Evolutionary conservation across 2,797 vertebrate genomes (phyloP).

Genomic region (Enteromius fasciolatus): DNA sequence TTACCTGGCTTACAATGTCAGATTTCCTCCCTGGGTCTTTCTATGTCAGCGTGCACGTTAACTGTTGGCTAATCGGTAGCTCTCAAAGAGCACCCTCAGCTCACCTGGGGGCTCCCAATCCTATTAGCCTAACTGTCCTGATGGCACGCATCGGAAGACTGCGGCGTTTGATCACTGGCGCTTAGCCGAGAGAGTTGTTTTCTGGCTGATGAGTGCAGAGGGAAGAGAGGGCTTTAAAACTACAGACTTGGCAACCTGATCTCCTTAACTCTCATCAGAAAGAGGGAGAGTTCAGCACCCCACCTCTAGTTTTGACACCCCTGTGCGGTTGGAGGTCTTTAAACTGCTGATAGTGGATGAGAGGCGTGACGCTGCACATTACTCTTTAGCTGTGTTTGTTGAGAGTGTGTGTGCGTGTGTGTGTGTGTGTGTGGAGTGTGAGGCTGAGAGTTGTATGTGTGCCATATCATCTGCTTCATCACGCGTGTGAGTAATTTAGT

Average conservation of each 20-base stretch:
- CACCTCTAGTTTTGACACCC: slow-evolving; percentile 70
- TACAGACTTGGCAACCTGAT: slow-evolving; percentile 75
- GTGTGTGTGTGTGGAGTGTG: slow-evolving; percentile 21
- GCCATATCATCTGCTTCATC: slow-evolving; percentile 46
- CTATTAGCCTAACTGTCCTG: slow-evolving; percentile 82
- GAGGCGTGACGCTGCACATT: slow-evolving; percentile 66
- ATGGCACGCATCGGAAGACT: slow-evolving; percentile 73
- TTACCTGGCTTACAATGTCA: slow-evolving; percentile 60
- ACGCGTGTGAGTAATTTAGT: slow-evolving; percentile 17
- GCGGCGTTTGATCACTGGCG: slow-evolving; percentile 80
- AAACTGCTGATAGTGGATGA: slow-evolving; percentile 73
- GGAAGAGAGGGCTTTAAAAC: slow-evolving; percentile 66
- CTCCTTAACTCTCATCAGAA: slow-evolving; percentile 80
- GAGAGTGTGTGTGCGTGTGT: slow-evolving; percentile 16
- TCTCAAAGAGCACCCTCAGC: slow-evolving; percentile 79
- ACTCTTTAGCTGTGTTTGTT: slow-evolving; percentile 34
- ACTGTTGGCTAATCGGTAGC: slow-evolving; percentile 74
- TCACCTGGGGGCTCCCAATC: slow-evolving; percentile 85
- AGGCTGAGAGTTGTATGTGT: slow-evolving; percentile 13
- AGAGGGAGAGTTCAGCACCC: slow-evolving; percentile 74
- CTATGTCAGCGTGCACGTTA: slow-evolving; percentile 66
- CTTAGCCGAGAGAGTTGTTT: slow-evolving; percentile 82
- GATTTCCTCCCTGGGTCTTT: slow-evolving; percentile 68
- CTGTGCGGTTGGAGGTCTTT: slow-evolving; percentile 67
- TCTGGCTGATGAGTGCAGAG: slow-evolving; percentile 68